Evolutionary conservation across 2,113 vertebrate genomes (phyloP).

Genomic region (Dermatemys mawii): DNA sequence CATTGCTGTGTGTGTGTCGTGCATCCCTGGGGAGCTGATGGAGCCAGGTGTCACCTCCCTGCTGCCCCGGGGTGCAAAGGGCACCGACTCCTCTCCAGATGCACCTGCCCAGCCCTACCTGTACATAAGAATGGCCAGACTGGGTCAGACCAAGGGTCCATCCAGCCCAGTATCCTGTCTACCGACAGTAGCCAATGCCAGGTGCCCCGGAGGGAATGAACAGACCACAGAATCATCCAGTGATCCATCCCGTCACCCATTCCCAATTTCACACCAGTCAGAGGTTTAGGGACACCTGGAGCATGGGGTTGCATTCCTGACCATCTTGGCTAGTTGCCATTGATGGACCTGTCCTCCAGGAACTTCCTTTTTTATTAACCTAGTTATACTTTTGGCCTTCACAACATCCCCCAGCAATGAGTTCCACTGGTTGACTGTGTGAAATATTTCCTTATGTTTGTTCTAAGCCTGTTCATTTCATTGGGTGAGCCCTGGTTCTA

Average conservation of each 20-base stretch:
- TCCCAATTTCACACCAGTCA: background rate
- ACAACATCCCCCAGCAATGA: background rate
- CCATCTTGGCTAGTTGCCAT: too few species aligned
- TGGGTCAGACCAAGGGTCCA: background rate
- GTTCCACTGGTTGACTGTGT: background rate
- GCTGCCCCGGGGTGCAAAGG: background rate
- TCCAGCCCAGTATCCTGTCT: too few species aligned
- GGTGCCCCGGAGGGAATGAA: too few species aligned
- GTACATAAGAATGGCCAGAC: background rate
- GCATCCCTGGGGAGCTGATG: background rate
- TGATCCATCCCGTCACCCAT: background rate
- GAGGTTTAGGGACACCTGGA: background rate
- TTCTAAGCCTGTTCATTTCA: background rate
- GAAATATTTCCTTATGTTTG: background rate
- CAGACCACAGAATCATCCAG: background rate
- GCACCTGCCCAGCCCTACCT: background rate
- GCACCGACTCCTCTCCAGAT: too few species aligned
- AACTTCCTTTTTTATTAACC: background rate
- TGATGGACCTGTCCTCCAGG: background rate
- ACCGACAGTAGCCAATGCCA: rapidly evolving
- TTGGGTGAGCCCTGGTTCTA: background rate
- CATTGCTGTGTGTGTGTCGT: background rate
- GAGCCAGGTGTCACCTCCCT: too few species aligned
- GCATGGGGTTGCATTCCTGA: background rate
- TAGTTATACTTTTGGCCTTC: background rate